Evolutionary conservation across 2,888 invertebrate genomes (phyloP), one percentile per base, ranked within the genome.

Genomic region (Drosophila limbata): DNA sequence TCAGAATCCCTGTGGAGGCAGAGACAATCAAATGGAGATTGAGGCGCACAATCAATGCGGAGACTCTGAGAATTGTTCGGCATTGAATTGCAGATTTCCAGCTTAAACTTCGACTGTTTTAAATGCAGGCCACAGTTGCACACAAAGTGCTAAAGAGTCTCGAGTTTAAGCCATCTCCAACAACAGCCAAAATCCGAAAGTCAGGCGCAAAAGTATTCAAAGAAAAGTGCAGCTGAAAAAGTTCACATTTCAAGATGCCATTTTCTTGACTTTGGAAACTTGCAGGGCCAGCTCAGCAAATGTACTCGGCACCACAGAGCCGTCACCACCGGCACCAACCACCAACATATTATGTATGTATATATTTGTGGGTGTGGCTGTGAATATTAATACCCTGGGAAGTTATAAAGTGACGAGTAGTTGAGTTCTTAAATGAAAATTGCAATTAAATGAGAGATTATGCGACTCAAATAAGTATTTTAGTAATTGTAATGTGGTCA

Each of bases 211-310:
- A 84, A 84, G 84, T 86, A 84, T 84, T 84, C 87, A 86, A 78
- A 84, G 83, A 84, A 79, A 88, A 86, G 78, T 85, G 84, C 88
- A 84, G 81, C 78, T 80, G 86, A 77, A 88, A 88, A 84, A 88
- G 89, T 84, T 88, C 84, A 88, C 87, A 88, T 84, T 84, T 86
- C 87, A 86, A 86, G 84, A 86, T 84, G 84, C 87, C 87, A 86
- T 84, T 84, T 82, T 81, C 84, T 73, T 81, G 70, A 74, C 76
- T 86, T 83, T 73, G 71, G 72, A 11, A 77, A 72, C 69, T 79
- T 74, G 86, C 81, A 73, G 68, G 77, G 71, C 68, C 75, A 57
- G 37, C 39, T 51, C 65, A 64, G 66, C 82, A 84, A 84, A 77
- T 73, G 82, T 75, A 69, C 72, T 69, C 77, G 57, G 60, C 76